Base-by-base conservation (phyloP, 2,888 invertebrate species). In the Hanleya hanleyi region DNA sequence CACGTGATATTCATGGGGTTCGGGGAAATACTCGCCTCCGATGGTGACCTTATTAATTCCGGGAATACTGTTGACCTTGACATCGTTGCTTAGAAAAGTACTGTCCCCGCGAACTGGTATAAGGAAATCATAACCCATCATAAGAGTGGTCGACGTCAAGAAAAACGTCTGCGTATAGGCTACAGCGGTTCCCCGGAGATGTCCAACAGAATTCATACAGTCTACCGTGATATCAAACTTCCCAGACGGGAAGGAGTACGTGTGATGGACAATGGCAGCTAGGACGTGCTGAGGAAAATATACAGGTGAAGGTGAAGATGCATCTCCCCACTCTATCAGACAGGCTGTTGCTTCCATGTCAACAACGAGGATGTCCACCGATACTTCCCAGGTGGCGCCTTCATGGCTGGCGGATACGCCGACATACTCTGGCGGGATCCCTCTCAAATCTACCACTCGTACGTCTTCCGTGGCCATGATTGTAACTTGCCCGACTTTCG, bases 401-500 rank as follows among this genome's bases (percentile, higher is more conserved):
- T 73, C 74, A 38, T 84, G 85, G 37, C 51, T 74, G 1, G 78
- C 75, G 29, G 77, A 70, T 5, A 85, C 41, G 22, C 77, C 79
- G 0, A 84, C 79, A 67, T 79, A 76, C 32, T 82, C 79, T 0
- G 86, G 86, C 5, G 76, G 74, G 18, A 77, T 64, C n/a, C n/a
- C n/a, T 73, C 87, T 86, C 0, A 82, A 77, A 57, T 84, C 80
- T 57, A 83, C 78, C 0, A 87, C 74, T 9, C 33, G 49, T 18
- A 88, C 84, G 7, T 75, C 75, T 2, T 80, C 71, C 4, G 72
- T 70, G 1, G 77, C 83, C 0, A 37, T 69, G 5, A 83, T 51
- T 6, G 29, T 35, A 2, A 81, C 74, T 15, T 77, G 66, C 0
- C 87, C 86, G 4, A 85, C 67, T 2, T 71, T 49, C 1, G 84